Evolutionary conservation across 2,888 invertebrate species (phyloP).

Genomic region (Eucriotettix oculatus): DNA sequence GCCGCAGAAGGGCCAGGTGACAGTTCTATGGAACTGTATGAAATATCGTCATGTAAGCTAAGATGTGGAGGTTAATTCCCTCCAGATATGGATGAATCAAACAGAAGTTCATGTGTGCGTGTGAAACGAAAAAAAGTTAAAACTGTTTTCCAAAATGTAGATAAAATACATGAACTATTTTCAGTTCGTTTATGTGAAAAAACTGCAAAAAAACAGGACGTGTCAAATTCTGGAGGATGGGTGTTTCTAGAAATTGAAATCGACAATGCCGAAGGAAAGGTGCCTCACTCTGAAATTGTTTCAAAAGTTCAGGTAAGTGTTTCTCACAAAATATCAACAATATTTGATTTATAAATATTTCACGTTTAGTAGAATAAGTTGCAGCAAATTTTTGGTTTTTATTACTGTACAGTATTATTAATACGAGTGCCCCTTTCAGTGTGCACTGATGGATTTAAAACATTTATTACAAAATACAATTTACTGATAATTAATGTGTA

Average conservation of each 20-base stretch:
- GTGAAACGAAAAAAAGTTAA: constrained; percentile 15
- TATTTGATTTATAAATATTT: too few relatives aligned
- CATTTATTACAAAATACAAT: too few relatives aligned
- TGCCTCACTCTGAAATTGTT: constrained; percentile 7
- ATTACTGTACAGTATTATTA: too few relatives aligned
- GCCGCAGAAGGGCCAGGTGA: neutral
- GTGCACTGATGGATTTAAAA: too few relatives aligned
- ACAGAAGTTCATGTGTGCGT: constrained; percentile 13
- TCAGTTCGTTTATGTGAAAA: constrained; percentile 15
- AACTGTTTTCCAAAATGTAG: constrained; percentile 13
- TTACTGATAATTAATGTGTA: too few relatives aligned
- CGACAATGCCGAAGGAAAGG: constrained; percentile 5
- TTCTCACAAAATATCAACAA: neutral
- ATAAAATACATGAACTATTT: constrained; percentile 14
- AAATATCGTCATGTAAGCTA: constrained; percentile 7
- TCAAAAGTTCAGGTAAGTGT: constrained; percentile 11
- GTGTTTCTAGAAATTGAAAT: constrained; percentile 12
- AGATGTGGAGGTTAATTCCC: constrained; percentile 15
- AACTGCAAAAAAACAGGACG: constrained; percentile 10
- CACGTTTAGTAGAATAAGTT: too few relatives aligned
- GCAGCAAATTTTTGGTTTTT: too few relatives aligned
- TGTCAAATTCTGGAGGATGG: constrained; percentile 9
- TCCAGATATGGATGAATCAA: constrained; percentile 17
- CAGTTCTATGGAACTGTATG: neutral
- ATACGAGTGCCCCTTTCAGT: too few relatives aligned